Base-by-base conservation (phyloP, 2,888 invertebrate species). In the Mactromeris polynyma region DNA sequence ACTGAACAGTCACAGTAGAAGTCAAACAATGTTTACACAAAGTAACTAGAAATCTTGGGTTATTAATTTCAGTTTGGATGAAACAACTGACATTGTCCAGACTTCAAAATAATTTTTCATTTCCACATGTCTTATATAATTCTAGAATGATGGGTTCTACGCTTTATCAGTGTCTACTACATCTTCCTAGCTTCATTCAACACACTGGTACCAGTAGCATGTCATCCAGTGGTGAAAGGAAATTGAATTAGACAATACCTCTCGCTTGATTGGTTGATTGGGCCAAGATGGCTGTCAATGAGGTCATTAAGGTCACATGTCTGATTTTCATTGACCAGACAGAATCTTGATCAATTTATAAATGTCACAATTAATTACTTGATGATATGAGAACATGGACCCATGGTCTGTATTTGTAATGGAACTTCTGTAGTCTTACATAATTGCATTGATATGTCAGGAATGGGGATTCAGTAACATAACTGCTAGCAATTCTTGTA, bases 361-460 rank as follows among this genome's bases (percentile, higher is more conserved):
- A 91, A 91, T 89, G 91, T 83, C 91, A 91, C 54, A 36, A 46
- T 83, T 83, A 89, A 89, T 91, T 85, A 90, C 81, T 79, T 81
- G 90, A 36, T 90, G 90, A 90, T 64, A 69, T 83, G 83, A 78
- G 77, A 85, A 86, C 81, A 86, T 42, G 81, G 73, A n/a, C 40
- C 31, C 26, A 3, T n/a, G 73, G 40, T 54, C 31, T 77, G 54
- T 73, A 73, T 33, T 36, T 73, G 73, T 33, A 73, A 73, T 73
- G 33, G 11, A 73, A 73, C 73, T 73, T 36, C 73, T 73, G 73
- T 73, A 73, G 73, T 73, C 31, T 73, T 33, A 73, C 21, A 36
- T 73, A 73, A 73, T 19, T 19, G 73, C 0, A 14, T 21, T 73
- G 73, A 73, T 36, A 73, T 17, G 73, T 26, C 73, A 73, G 36